Conservation (phyloP, 1,140 invertebrate genomes). For the Trichogramma pretiosum region DNA sequence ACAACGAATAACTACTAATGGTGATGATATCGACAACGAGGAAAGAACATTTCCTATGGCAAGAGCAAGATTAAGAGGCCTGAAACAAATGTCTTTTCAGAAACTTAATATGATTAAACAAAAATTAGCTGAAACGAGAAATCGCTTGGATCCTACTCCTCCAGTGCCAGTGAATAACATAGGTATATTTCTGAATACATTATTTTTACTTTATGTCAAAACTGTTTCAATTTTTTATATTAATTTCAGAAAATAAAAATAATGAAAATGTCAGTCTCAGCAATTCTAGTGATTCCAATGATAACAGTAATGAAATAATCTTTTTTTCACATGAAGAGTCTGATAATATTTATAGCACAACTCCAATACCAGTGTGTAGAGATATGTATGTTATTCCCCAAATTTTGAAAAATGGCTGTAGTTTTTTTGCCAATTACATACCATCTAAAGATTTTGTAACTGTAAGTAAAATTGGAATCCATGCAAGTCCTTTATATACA, state of each 20-base stretch:
- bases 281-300: conserved; percentile 9
- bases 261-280: no score
- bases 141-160: conserved; percentile 28
- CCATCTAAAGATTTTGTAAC: conserved; percentile 44
- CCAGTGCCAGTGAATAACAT: no score
- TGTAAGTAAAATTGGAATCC: conserved; percentile 30
- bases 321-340: conserved; percentile 20
- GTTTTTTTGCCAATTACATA: conserved; percentile 46
- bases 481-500: conserved; percentile 2
- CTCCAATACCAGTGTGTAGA: conserved; percentile 30
- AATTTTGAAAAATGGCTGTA: conserved; percentile 40
- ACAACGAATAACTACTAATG: conserved; percentile 21
- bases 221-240: conserved; percentile 5
- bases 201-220: no score
- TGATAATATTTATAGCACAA: conserved; percentile 8
- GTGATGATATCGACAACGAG: conserved; percentile 34
- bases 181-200: no score
- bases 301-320: conserved; percentile 18
- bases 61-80: conserved; percentile 51
- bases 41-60: conserved; percentile 41
- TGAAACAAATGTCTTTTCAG: conserved; percentile 59
- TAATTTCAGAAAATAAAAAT: conserved; percentile 30
- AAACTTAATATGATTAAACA: conserved; percentile 57
- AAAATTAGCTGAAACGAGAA: conserved; percentile 54
- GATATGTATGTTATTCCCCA: conserved; percentile 46